These are phyloP conservation scores for Empidonax alnorum DNA, from an alignment of 2,113 vertebrate genomes.

Conservation along the genomic window DNA sequence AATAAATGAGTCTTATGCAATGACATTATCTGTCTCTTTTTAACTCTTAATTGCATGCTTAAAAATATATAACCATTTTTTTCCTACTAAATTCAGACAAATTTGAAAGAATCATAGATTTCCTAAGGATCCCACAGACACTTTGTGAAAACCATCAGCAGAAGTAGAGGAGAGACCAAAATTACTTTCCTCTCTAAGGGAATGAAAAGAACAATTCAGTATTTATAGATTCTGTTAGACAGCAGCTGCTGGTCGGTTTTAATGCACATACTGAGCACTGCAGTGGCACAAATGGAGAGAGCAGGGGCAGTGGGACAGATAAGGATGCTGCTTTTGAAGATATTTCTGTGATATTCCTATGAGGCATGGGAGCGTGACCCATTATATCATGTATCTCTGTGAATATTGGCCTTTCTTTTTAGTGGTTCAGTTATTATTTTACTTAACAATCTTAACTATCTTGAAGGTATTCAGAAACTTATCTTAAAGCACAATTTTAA, in stretches of 20 bases:
- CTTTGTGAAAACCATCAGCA: background rate
- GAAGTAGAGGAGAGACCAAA: background rate
- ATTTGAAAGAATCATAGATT: background rate
- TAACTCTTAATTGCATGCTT: background rate
- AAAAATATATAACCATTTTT: background rate
- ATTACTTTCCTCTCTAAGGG: background rate
- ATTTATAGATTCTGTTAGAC: background rate
- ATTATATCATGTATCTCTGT: background rate
- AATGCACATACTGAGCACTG: background rate
- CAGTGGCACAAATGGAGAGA: background rate
- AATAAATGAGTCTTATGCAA: background rate
- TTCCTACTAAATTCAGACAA: background rate
- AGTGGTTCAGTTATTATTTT: background rate
- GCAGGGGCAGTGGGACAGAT: background rate
- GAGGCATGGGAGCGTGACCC: background rate
- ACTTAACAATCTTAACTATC: background rate
- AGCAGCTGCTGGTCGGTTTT: background rate
- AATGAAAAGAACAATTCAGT: background rate
- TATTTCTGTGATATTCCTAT: background rate
- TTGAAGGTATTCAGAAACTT: background rate
- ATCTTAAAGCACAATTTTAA: background rate
- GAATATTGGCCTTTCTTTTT: background rate
- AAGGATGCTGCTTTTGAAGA: background rate
- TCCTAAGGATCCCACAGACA: background rate
- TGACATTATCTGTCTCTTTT: background rate